A percentile compares a stretch with the other conserved stretches of the same genome.
Conservation (phyloP, 1,140 invertebrate genomes). For the Gryon sp. region DNA sequence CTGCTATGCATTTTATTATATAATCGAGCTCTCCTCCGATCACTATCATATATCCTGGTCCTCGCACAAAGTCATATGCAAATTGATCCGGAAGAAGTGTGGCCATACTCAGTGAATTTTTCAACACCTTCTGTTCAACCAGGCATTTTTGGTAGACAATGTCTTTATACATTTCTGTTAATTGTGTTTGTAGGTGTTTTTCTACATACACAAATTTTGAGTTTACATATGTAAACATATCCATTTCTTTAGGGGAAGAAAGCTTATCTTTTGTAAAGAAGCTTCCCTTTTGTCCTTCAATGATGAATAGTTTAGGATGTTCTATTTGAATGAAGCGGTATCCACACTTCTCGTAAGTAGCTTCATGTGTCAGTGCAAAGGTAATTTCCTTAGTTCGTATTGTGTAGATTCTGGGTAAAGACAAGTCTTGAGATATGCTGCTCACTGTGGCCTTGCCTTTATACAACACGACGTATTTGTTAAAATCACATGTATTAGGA, state of each 20-base stretch:
- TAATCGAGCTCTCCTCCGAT: neutral
- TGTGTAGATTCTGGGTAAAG: too few species aligned
- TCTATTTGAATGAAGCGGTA: neutral
- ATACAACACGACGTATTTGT: neutral
- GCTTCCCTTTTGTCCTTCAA: neutral
- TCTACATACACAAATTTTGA: too few species aligned
- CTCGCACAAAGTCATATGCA: neutral
- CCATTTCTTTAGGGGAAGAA: neutral
- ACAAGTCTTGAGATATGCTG: too few species aligned
- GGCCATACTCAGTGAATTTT: neutral
- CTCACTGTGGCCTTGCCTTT: neutral
- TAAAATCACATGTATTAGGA: neutral
- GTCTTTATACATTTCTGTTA: neutral
- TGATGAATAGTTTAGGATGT: neutral
- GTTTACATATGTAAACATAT: constrained; percentile 2
- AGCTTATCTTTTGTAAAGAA: too few species aligned
- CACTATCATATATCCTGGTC: neutral
- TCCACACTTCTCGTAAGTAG: neutral
- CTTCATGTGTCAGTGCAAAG: too few species aligned
- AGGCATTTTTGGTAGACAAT: constrained; percentile 2
- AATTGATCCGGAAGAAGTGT: constrained; percentile 2
- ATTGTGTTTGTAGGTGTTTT: neutral
- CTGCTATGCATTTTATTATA: constrained; percentile 14
- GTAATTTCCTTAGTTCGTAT: neutral
- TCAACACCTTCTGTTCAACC: constrained; percentile 8